Evolutionary conservation across 35 echinoderm and acorn worm species (phyloP).

Genomic region (Lytechinus variegatus): DNA sequence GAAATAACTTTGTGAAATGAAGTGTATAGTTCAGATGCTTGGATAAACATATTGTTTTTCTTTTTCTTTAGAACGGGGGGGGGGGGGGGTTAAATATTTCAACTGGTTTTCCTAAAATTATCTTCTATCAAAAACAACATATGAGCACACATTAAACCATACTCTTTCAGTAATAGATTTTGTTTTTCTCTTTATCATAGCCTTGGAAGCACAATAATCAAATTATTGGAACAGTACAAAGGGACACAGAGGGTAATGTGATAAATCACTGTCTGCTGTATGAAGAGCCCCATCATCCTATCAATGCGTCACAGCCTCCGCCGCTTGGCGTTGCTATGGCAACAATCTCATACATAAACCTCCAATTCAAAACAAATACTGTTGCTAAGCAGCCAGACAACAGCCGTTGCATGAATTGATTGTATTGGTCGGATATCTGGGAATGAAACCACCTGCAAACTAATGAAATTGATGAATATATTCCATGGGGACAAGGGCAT

Average conservation of each 20-base stretch:
- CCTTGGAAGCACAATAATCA: background rate
- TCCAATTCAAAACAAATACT: background rate
- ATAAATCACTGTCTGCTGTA: background rate
- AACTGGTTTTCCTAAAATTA: too few relatives aligned
- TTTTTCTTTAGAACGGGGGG: too few relatives aligned
- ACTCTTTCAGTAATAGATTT: background rate
- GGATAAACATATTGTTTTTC: too few relatives aligned
- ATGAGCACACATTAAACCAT: background rate
- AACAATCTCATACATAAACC: background rate
- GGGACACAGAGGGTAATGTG: background rate
- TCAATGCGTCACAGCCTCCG: background rate
- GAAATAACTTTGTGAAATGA: too few relatives aligned
- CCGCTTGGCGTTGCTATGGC: background rate
- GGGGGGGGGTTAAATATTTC: too few relatives aligned
- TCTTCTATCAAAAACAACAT: background rate
- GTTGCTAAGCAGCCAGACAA: background rate
- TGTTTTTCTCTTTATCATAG: background rate
- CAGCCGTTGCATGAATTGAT: background rate
- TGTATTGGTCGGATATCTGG: background rate
- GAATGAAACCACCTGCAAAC: background rate
- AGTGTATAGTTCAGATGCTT: too few relatives aligned
- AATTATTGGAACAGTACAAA: background rate
- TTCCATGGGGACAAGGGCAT: background rate
- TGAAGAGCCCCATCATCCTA: background rate
- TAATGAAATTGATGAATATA: background rate